phyloP scores from a whole-genome alignment of 2,888 invertebrate genomes.

The Spisula subtruncata region DNA sequence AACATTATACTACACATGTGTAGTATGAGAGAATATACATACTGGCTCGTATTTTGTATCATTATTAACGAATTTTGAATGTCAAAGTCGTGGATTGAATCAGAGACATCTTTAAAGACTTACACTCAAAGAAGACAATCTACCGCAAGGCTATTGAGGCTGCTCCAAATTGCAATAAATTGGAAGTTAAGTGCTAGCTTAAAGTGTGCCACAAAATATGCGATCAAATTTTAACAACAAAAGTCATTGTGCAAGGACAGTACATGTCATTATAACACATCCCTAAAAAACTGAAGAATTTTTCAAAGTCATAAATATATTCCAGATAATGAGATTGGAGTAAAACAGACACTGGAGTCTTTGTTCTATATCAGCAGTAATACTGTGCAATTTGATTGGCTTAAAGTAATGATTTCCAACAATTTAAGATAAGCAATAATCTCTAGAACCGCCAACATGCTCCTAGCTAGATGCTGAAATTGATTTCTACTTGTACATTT shows the following conservation, averaged over 20 bases:
- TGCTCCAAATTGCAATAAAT: too few species aligned
- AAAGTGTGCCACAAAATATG: too few species aligned
- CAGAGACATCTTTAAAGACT: too few species aligned
- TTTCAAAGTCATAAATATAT: neutral
- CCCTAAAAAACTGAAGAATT: neutral
- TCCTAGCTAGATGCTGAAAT: neutral
- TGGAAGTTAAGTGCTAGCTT: too few species aligned
- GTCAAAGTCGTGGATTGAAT: too few species aligned
- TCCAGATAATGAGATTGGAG: neutral
- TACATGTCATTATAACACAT: neutral
- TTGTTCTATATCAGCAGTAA: neutral
- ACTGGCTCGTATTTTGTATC: too few species aligned
- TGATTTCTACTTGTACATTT: too few species aligned
- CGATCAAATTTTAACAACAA: neutral
- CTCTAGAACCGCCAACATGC: neutral
- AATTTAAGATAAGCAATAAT: neutral
- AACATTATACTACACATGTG: too few species aligned
- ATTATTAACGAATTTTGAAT: too few species aligned
- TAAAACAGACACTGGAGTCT: neutral
- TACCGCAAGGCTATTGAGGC: too few species aligned
- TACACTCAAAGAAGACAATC: too few species aligned
- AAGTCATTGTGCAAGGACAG: neutral
- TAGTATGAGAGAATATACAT: too few species aligned
- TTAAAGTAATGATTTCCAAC: neutral
- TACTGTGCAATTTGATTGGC: neutral